Conservation (phyloP, 1,140 invertebrate species). For the Teleogryllus occipitalis region DNA sequence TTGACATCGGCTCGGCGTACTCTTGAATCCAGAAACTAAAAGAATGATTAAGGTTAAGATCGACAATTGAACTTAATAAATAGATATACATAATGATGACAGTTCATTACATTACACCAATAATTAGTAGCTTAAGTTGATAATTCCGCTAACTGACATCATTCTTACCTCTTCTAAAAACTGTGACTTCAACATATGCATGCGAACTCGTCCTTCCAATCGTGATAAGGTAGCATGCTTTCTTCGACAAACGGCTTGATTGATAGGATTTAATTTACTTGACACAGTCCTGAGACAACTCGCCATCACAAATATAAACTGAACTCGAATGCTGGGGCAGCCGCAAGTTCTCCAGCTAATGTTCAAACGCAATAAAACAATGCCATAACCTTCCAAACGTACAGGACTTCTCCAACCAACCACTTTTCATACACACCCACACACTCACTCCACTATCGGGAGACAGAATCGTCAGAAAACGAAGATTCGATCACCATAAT, state of each 20-base stretch:
- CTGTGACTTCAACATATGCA: background rate
- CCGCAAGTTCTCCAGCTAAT: no score
- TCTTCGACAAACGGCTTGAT: constrained; percentile 10
- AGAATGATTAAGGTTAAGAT: background rate
- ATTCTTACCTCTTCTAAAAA: constrained; percentile 14
- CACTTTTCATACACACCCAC: background rate
- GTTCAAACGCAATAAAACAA: background rate
- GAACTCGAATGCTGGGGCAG: no score
- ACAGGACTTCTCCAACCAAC: background rate
- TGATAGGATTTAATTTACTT: constrained; percentile 3
- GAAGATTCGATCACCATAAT: no score
- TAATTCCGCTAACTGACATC: background rate
- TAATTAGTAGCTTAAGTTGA: background rate
- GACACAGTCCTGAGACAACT: constrained; percentile 17
- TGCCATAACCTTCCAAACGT: background rate
- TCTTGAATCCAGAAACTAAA: background rate
- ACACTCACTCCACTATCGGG: no score
- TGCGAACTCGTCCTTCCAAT: background rate
- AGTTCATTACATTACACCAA: background rate
- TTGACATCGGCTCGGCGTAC: background rate
- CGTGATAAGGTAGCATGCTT: constrained; percentile 14
- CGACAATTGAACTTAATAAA: background rate
- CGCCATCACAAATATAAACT: constrained; percentile 9
- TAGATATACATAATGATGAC: background rate
- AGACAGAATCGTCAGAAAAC: no score